These are phyloP conservation scores for Borostomias antarcticus DNA, from an alignment of 2,797 vertebrate species.

Conservation along the genomic window DNA sequence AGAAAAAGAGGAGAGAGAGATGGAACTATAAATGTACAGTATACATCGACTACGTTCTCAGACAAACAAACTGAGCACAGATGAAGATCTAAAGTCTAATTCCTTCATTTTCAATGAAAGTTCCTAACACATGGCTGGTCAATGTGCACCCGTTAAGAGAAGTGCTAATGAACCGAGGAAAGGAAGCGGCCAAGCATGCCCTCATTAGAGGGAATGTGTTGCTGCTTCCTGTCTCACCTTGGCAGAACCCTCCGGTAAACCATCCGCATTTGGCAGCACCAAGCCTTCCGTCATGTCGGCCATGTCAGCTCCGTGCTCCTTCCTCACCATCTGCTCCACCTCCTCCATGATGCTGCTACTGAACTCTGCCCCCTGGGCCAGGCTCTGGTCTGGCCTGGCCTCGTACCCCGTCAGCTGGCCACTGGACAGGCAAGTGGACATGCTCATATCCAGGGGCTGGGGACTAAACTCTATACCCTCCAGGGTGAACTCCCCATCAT, in stretches of 20 bases:
- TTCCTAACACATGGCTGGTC: no score
- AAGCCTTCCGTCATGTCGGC: slow-evolving; percentile 42
- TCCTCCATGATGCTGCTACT: slow-evolving; percentile 64
- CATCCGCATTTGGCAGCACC: slow-evolving; percentile 32
- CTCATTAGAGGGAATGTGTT: not conserved
- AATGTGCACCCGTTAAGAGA: no score
- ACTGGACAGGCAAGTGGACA: slow-evolving; percentile 35
- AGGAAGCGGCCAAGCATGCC: no score
- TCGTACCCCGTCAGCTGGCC: slow-evolving; percentile 58
- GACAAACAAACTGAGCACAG: no score
- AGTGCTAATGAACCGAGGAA: no score
- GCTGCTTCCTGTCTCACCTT: slow-evolving; percentile 48
- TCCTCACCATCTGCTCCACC: slow-evolving; percentile 64
- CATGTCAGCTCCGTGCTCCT: slow-evolving; percentile 55
- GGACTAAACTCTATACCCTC: slow-evolving; percentile 66
- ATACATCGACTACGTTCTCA: no score
- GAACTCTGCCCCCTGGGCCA: slow-evolving; percentile 22
- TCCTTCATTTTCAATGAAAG: no score
- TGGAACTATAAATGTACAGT: no score
- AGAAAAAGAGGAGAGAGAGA: no score
- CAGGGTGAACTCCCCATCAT: slow-evolving; percentile 42
- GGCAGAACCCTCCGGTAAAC: slow-evolving; percentile 44
- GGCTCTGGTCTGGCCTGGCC: slow-evolving; percentile 38
- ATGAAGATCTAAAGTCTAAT: no score
- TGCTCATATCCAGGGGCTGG: slow-evolving; percentile 55